Conservation (phyloP, 2,113 vertebrate genomes). For the Barbus barbus region DNA sequence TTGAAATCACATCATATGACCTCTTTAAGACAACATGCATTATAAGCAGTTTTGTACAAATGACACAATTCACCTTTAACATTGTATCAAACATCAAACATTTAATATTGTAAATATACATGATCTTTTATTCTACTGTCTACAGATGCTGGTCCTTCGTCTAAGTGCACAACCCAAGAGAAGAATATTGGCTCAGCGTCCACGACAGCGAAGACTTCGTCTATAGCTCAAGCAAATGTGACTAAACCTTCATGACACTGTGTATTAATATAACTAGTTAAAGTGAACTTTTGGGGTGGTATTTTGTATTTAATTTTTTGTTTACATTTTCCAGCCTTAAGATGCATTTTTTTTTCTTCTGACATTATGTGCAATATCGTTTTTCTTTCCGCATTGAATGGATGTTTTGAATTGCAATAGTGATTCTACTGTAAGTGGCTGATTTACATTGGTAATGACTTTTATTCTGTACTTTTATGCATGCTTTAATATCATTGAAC, state of each 20-base stretch:
- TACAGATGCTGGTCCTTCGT: slow-evolving; percentile 41
- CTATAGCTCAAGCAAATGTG: not conserved
- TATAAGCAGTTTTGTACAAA: too few relatives aligned
- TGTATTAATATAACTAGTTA: not conserved
- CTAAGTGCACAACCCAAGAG: slow-evolving; percentile 16
- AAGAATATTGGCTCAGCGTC: not conserved
- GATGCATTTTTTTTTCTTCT: not conserved
- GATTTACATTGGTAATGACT: slow-evolving; percentile 19
- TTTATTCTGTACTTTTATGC: slow-evolving; percentile 7
- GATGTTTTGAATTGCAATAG: slow-evolving; percentile 10
- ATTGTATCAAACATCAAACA: too few relatives aligned
- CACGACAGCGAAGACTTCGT: not conserved
- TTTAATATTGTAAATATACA: not conserved
- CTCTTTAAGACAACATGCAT: too few relatives aligned
- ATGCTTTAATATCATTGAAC: not conserved
- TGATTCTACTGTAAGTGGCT: not conserved
- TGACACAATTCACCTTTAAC: too few relatives aligned
- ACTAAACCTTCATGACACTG: not conserved
- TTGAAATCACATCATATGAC: too few relatives aligned
- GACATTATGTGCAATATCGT: not conserved
- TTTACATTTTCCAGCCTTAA: not conserved
- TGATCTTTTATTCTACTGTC: not conserved
- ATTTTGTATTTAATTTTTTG: not conserved
- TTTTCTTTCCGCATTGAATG: not conserved
- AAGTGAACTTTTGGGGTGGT: not conserved